Evolutionary conservation across 2,113 vertebrate genomes (phyloP).

Genomic region (Leptobrachium leishanense): DNA sequence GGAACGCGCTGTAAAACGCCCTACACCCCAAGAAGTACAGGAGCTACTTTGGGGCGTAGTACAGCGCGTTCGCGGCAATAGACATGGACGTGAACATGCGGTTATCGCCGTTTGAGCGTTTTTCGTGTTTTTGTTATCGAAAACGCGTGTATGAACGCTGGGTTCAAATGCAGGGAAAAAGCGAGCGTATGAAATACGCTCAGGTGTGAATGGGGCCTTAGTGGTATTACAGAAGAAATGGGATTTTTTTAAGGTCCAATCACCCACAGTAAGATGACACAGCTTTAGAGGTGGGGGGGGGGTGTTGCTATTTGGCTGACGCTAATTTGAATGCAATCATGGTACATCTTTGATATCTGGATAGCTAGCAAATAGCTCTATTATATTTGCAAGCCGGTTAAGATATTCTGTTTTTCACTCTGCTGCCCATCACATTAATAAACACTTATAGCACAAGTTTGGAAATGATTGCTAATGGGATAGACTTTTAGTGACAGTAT

Average conservation of each 20-base stretch:
- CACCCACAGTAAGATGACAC: constrained; percentile 13
- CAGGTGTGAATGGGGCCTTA: too few relatives aligned
- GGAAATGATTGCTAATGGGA: not conserved
- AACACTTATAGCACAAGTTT: constrained; percentile 45
- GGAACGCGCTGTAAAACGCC: too few relatives aligned
- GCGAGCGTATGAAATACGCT: not conserved
- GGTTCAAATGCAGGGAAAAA: too few relatives aligned
- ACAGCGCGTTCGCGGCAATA: too few relatives aligned
- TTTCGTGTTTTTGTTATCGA: not conserved
- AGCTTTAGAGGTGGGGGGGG: constrained; percentile 7
- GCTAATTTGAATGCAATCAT: not conserved
- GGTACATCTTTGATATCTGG: constrained; percentile 42
- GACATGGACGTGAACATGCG: too few relatives aligned
- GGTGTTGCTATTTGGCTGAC: constrained; percentile 21
- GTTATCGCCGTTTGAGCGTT: too few relatives aligned
- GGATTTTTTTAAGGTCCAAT: constrained; percentile 17
- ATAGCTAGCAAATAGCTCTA: constrained; percentile 37
- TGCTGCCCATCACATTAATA: constrained; percentile 21
- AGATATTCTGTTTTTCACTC: not conserved
- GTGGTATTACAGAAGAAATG: constrained; percentile 1
- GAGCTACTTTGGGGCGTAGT: too few relatives aligned
- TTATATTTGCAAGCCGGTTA: constrained; percentile 46
- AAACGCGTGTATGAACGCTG: too few relatives aligned
- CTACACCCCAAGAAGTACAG: too few relatives aligned
- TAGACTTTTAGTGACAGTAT: constrained; percentile 33